Base-by-base conservation (phyloP, 2,797 vertebrate species). In the Diplodus sargus region DNA sequence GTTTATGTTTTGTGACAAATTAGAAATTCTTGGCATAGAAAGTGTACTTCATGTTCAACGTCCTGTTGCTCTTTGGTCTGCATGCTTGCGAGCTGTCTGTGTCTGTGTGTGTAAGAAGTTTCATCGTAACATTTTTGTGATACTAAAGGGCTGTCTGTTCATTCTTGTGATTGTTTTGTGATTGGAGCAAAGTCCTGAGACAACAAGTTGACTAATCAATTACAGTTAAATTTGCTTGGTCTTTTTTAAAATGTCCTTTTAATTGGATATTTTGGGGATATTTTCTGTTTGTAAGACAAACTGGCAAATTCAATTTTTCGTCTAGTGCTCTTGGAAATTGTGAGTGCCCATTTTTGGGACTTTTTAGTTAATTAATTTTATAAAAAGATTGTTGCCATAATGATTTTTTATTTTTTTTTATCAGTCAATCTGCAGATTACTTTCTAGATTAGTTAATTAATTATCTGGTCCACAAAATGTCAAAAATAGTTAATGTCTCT, bases 1-100 rank as follows among this genome's bases (percentile, higher is more conserved):
- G 52, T 63, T 59, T 17, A 45, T 66, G 56, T 77, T 72, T 78
- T 10, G 43, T 73, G 20, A 78, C 22, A 73, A 48, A 64, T 63
- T 11, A 20, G 18, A 66, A 39, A 63, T 52, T 64, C 8, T 58
- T 70, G 28, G 39, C 52, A 71, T 22, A 23, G 3, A 62, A 22
- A 51, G 28, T 14, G 7, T 60, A 18, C 17, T 56, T 57, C 25
- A 49, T 70, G 43, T 70, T 49, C 16, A 20, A 18, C 17, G 52
- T 57, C 30, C 57, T 67, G 43, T 70, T 49, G 18, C 22, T 64
- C 23, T 49, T 10, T 72, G 11, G 57, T 22, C 22, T 57, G 17
- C 9, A 25, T 68, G 42, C 52, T 62, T 70, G 56, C 53, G n/a
- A 20, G 28, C 54, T 25, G 15, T 39, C 6, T 45, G 16, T 3